A percentile compares a stretch with the other conserved stretches of the same genome.
Conservation (phyloP, 2,797 vertebrate genomes). For the Sebastes minor region DNA sequence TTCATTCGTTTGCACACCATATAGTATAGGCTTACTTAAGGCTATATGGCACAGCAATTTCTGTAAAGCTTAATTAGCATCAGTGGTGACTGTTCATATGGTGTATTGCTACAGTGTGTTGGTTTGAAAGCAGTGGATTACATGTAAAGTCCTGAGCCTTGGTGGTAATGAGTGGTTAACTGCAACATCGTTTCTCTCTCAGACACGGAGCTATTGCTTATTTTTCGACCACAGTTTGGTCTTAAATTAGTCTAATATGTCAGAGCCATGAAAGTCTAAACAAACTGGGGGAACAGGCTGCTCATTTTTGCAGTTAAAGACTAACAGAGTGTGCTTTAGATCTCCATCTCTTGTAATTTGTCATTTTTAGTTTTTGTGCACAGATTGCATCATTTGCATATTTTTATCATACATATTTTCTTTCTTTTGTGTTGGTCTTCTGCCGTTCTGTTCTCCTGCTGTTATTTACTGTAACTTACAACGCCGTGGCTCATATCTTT, state of each 20-base stretch:
- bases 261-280: constrained; percentile 14
- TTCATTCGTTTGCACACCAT: not conserved
- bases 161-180: constrained; percentile 9
- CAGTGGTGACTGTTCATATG: not conserved
- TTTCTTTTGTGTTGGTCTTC: not conserved
- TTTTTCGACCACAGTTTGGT: constrained; percentile 1
- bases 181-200: constrained; percentile 2
- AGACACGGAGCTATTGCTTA: not conserved
- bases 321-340: constrained; percentile 22
- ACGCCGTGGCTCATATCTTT: not conserved
- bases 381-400: constrained; percentile 53
- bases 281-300: not conserved
- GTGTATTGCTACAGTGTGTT: not conserved
- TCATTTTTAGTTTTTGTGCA: constrained; percentile 27
- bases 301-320: constrained; percentile 13
- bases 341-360: constrained; percentile 14
- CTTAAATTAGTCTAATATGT: constrained; percentile 29
- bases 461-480: not conserved
- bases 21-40: not conserved
- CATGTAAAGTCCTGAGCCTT: not conserved
- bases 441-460: not conserved
- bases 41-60: not conserved
- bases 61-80: not conserved
- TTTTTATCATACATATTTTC: constrained; percentile 21
- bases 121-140: not conserved